Percentiles rank a stretch among this genome's conserved stretches.
These are phyloP conservation scores for Neria commutata DNA, from an alignment of 2,888 invertebrate genomes.

Conservation along the genomic window DNA sequence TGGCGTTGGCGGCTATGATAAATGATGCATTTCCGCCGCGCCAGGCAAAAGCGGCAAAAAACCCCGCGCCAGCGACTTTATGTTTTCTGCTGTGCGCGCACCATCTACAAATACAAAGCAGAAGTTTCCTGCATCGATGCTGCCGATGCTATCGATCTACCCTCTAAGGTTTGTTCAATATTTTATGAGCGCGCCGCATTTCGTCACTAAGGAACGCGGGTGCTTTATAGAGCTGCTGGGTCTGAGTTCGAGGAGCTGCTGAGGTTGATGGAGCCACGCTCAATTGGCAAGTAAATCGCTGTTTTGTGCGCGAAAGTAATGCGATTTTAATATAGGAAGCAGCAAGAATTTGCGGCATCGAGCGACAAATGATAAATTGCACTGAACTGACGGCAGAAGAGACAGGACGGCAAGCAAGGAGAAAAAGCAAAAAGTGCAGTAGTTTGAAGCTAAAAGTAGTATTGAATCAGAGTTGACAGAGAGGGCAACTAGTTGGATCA, in stretches of 20 bases:
- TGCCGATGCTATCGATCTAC: not conserved
- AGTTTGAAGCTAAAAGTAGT: too few species aligned
- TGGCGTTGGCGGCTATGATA: constrained; percentile 26
- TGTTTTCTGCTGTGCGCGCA: constrained; percentile 22
- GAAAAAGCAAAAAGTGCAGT: too few species aligned
- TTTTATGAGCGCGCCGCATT: constrained; percentile 31
- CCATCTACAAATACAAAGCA: not conserved
- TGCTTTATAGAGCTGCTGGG: not conserved
- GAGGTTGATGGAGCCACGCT: constrained; percentile 2
- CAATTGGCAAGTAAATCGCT: constrained; percentile 33
- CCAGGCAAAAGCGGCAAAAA: constrained; percentile 5
- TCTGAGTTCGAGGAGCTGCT: not conserved
- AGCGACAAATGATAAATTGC: not conserved
- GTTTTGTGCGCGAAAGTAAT: constrained; percentile 31
- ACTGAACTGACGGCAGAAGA: too few species aligned
- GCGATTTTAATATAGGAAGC: constrained; percentile 30
- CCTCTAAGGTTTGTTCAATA: constrained; percentile 30
- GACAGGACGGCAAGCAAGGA: too few species aligned
- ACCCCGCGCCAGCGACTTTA: constrained; percentile 21
- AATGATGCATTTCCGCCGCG: constrained; percentile 33
- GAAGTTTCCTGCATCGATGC: not conserved
- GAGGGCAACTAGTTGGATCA: too few species aligned
- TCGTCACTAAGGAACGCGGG: not conserved
- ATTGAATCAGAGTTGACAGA: too few species aligned
- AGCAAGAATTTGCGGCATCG: not conserved